A percentile compares a stretch with the other conserved stretches of the same genome.
phyloP scores from a whole-genome alignment of 2,888 invertebrate species.

The Drosophila pullipes region DNA sequence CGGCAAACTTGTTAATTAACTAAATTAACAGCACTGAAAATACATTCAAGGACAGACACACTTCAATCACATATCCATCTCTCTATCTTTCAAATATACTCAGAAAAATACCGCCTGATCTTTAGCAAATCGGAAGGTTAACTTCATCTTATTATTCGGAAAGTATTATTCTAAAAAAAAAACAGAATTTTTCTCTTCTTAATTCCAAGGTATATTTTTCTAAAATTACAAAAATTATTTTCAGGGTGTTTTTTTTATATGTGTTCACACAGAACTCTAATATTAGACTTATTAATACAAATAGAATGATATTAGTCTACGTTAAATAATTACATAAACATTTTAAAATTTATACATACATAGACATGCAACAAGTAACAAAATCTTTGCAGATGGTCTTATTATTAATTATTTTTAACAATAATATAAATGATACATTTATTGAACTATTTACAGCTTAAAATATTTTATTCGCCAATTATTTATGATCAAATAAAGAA shows the following conservation, averaged over 20 bases:
- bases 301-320: background rate
- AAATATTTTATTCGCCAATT: background rate
- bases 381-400: background rate
- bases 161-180: background rate
- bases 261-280: too few relatives aligned
- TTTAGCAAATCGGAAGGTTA: background rate
- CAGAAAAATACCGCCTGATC: background rate
- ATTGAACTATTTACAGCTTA: background rate
- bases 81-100: background rate
- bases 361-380: background rate
- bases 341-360: background rate
- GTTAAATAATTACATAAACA: background rate
- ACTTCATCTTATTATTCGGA: background rate
- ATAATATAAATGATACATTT: background rate
- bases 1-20: conserved; percentile 29
- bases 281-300: too few relatives aligned
- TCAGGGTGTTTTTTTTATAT: too few relatives aligned
- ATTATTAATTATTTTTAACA: background rate
- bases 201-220: background rate
- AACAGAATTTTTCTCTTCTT: background rate
- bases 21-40: conserved; percentile 18
- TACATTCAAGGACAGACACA: conserved; percentile 1
- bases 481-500: background rate
- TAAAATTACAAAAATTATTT: background rate
- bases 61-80: background rate